These are phyloP conservation scores for Bombylius major DNA, from an alignment of 2,888 invertebrate species.

Conservation along the genomic window DNA sequence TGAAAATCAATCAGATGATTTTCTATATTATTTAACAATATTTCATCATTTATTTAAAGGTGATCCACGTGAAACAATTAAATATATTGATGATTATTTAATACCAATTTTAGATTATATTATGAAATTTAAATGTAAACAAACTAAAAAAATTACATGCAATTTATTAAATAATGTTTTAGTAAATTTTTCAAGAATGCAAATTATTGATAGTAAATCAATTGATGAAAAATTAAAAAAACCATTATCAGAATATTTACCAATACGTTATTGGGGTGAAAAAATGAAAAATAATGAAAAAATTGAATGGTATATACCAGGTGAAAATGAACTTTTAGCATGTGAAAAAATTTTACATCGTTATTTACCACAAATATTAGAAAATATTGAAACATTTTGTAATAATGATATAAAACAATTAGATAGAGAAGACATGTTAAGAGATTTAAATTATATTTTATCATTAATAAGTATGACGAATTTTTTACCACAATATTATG, in stretches of 20 bases:
- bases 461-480: constrained; percentile 54
- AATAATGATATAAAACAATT: constrained; percentile 38
- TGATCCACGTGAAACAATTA: constrained; percentile 48
- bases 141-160: constrained; percentile 50
- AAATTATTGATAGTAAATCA: constrained; percentile 50
- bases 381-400: constrained; percentile 45
- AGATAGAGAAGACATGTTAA: constrained; percentile 52
- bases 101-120: constrained; percentile 55
- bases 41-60: constrained; percentile 59
- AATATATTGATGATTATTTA: constrained; percentile 48
- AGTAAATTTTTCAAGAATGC: constrained; percentile 46
- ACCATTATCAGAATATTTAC: constrained; percentile 54
- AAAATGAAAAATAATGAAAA: constrained; percentile 44
- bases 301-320: constrained; percentile 68
- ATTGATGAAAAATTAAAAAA: constrained; percentile 46
- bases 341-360: constrained; percentile 51
- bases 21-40: constrained; percentile 63
- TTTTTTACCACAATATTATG: constrained; percentile 56
- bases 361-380: constrained; percentile 53
- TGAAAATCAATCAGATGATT: constrained; percentile 64
- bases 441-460: constrained; percentile 38
- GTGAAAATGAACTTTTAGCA: constrained; percentile 50
- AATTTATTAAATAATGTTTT: constrained; percentile 47
- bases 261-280: constrained; percentile 68
- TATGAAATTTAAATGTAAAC: constrained; percentile 53